phyloP scores from a whole-genome alignment of 2,113 vertebrate species.

The Platysteira castanea region DNA sequence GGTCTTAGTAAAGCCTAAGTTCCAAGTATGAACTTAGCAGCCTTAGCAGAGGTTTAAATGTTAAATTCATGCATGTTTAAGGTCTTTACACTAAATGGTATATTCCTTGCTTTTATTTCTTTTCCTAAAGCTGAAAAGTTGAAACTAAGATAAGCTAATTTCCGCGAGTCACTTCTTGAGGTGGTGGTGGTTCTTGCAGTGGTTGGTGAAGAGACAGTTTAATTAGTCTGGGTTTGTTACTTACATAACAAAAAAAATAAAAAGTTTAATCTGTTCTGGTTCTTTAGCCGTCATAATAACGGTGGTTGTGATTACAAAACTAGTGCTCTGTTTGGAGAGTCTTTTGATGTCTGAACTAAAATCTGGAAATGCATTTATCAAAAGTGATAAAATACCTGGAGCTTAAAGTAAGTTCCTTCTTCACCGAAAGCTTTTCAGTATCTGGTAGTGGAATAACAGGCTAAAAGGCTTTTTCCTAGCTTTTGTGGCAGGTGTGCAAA shows the following conservation, averaged over 20 bases:
- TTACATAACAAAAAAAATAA: neutral
- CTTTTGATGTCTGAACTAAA: neutral
- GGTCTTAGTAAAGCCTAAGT: neutral
- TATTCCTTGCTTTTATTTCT: neutral
- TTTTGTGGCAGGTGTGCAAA: neutral
- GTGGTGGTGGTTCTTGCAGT: too few relatives aligned
- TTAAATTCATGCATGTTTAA: neutral
- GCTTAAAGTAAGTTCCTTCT: neutral
- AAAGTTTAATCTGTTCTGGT: neutral
- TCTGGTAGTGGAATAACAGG: neutral
- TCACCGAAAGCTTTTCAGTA: neutral
- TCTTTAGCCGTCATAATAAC: neutral
- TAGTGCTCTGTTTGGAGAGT: neutral
- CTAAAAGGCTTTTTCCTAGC: neutral
- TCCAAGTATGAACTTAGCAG: neutral
- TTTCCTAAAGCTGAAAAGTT: neutral
- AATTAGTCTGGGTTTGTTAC: neutral
- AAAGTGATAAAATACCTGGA: neutral
- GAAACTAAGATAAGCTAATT: neutral
- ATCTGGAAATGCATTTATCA: neutral
- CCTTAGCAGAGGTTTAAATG: neutral
- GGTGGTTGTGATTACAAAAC: neutral
- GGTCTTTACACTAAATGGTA: neutral
- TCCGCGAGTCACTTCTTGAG: neutral
- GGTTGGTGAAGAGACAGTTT: neutral